Evolutionary conservation across 2,113 vertebrate genomes (phyloP).

Genomic region (Menura novaehollandiae): DNA sequence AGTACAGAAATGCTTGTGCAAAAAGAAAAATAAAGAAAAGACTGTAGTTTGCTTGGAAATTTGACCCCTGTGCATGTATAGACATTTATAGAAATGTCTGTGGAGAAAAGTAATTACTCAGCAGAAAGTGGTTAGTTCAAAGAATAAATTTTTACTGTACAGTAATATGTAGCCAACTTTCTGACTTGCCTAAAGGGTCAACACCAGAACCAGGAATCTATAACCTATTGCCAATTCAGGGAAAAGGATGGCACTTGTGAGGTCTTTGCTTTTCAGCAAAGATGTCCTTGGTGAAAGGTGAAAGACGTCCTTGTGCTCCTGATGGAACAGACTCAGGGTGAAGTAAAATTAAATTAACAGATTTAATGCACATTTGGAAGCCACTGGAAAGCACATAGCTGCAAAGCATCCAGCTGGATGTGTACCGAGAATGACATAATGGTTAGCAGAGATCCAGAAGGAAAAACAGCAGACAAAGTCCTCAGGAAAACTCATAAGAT

Average conservation of each 20-base stretch:
- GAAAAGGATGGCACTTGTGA: not conserved
- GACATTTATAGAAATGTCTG: not conserved
- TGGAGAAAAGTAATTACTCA: not conserved
- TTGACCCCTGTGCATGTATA: not conserved
- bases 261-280: not conserved
- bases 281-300: too few relatives aligned
- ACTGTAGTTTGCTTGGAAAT: not conserved
- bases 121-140: slow-evolving; percentile 14
- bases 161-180: not conserved
- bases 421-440: not conserved
- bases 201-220: not conserved
- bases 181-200: slow-evolving; percentile 4
- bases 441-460: not conserved
- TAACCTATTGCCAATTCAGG: not conserved
- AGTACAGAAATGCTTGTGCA: not conserved
- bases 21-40: not conserved
- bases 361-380: not conserved
- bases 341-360: not conserved
- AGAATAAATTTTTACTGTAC: not conserved
- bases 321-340: not conserved
- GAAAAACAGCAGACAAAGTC: not conserved
- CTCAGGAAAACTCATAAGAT: not conserved
- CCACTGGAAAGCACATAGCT: not conserved
- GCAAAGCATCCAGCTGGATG: not conserved
- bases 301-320: not conserved